Percentiles rank a stretch among this genome's conserved stretches.
phyloP scores from a whole-genome alignment of 2,888 invertebrate species.

The Phaonia tiefii region DNA sequence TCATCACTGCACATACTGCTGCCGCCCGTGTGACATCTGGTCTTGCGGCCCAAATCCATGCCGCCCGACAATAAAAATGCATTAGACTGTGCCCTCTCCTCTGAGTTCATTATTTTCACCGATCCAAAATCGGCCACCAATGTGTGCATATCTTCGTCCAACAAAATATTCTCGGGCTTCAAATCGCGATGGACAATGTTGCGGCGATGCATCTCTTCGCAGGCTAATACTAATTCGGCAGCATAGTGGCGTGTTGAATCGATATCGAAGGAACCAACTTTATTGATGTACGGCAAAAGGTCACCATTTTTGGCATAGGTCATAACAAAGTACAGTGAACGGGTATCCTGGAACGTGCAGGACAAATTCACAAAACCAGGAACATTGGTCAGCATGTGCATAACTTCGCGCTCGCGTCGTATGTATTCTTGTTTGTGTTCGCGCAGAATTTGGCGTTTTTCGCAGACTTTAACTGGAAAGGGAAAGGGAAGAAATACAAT shows the following conservation, averaged over 20 bases:
- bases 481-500: not conserved
- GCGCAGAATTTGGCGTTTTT: slow-evolving; percentile 94
- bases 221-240: slow-evolving; percentile 94
- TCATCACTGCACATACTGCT: slow-evolving; percentile 42
- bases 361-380: slow-evolving; percentile 96
- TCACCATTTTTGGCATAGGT: slow-evolving; percentile 98
- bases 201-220: slow-evolving; percentile 94
- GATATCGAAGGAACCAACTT: slow-evolving; percentile 93
- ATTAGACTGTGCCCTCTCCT: slow-evolving; percentile 67
- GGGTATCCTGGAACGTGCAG: slow-evolving; percentile 97
- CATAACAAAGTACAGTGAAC: slow-evolving; percentile 96
- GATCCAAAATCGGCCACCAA: slow-evolving; percentile 98
- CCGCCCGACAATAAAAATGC: slow-evolving; percentile 66
- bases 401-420: slow-evolving; percentile 95
- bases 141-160: slow-evolving; percentile 97
- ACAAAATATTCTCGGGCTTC: slow-evolving; percentile 97
- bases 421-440: slow-evolving; percentile 97
- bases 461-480: slow-evolving; percentile 96
- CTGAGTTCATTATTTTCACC: slow-evolving; percentile 87
- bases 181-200: slow-evolving; percentile 97
- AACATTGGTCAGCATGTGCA: slow-evolving; percentile 90
- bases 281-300: slow-evolving; percentile 93
- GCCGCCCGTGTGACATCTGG: slow-evolving; percentile 62
- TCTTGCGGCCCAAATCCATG: slow-evolving; percentile 51
- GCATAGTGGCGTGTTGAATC: slow-evolving; percentile 96